These are phyloP conservation scores for Pristionchus maxplancki DNA, from an alignment of 2,888 invertebrate genomes.

Conservation along the genomic window DNA sequence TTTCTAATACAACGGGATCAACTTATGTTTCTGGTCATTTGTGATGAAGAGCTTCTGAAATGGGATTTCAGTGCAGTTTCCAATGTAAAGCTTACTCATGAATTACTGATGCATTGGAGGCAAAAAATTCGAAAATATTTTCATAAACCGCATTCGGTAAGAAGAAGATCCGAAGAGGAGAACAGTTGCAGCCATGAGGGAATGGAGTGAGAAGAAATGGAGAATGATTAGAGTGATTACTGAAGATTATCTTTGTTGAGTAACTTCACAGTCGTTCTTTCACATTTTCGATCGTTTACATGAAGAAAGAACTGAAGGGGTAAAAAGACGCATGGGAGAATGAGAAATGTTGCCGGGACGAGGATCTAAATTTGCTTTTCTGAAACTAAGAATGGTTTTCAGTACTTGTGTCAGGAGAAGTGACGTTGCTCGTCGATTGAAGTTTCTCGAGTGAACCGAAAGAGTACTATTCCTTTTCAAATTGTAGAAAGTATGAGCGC, in stretches of 20 bases:
- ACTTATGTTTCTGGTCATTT: background rate
- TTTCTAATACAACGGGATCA: too few species aligned
- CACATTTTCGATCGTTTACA: background rate
- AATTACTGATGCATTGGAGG: background rate
- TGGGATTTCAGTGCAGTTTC: background rate
- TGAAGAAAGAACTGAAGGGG: background rate
- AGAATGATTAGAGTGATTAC: background rate
- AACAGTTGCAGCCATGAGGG: background rate
- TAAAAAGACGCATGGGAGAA: background rate
- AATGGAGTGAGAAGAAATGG: conserved; percentile 5
- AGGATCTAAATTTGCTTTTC: background rate
- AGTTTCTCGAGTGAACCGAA: background rate
- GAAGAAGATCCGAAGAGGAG: background rate
- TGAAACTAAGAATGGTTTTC: background rate
- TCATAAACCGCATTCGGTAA: background rate
- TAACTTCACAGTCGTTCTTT: background rate
- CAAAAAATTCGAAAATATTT: background rate
- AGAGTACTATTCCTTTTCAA: background rate
- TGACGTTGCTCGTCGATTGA: background rate
- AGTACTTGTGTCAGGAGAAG: background rate
- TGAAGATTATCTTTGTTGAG: background rate
- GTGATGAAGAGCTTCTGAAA: background rate
- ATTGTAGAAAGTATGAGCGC: background rate
- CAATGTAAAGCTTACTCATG: background rate
- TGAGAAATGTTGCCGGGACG: background rate